These are phyloP conservation scores for Oscheius onirici DNA, from an alignment of 2,888 invertebrate genomes.

Conservation along the genomic window DNA sequence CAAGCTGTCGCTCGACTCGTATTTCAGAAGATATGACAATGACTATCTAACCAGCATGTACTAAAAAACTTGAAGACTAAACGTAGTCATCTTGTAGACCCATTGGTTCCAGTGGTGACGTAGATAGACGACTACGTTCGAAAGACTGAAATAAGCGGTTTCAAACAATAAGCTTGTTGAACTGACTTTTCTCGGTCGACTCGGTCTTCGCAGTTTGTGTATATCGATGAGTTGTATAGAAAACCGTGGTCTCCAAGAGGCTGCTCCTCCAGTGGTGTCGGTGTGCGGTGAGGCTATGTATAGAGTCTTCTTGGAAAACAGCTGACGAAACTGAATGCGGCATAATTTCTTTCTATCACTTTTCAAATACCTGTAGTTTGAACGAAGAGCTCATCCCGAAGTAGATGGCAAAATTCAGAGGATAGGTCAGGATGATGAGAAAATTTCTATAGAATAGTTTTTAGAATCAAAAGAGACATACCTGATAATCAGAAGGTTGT, in stretches of 20 bases:
- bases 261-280: slow-evolving; percentile 13
- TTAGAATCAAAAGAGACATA: neutral
- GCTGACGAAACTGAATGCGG: slow-evolving; percentile 31
- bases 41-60: slow-evolving; percentile 9
- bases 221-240: slow-evolving; percentile 43
- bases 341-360: neutral
- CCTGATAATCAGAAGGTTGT: slow-evolving; percentile 80
- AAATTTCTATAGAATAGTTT: slow-evolving; percentile 84
- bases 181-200: slow-evolving; percentile 27
- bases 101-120: slow-evolving; percentile 9
- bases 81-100: slow-evolving; percentile 20
- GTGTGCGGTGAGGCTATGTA: slow-evolving; percentile 34
- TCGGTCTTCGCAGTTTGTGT: slow-evolving; percentile 35
- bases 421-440: slow-evolving; percentile 87
- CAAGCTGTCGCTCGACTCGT: slow-evolving; percentile 13
- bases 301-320: slow-evolving; percentile 30
- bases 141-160: slow-evolving; percentile 9
- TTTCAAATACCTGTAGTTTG: slow-evolving; percentile 72
- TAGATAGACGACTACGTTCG: slow-evolving; percentile 22
- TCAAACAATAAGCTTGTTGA: neutral
- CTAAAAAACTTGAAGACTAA: neutral
- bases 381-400: slow-evolving; percentile 94
- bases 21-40: slow-evolving; percentile 20
- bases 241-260: slow-evolving; percentile 35
- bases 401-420: slow-evolving; percentile 88